Conservation (phyloP, 2,113 vertebrate species). For the Peromyscus californicus region DNA sequence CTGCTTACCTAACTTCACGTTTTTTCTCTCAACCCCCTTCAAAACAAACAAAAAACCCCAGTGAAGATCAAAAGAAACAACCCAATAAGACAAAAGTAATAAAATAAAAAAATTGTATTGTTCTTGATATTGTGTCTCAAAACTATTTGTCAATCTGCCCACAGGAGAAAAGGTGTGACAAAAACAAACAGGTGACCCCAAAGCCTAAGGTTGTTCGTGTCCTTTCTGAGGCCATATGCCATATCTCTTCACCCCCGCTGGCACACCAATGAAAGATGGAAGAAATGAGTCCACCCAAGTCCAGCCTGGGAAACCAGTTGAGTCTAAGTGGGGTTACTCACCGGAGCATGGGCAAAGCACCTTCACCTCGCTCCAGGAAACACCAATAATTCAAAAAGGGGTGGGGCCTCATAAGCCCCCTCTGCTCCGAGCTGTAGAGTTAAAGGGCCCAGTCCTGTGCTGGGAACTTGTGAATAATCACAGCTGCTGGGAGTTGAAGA, state of each 20-base stretch:
- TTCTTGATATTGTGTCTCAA: neutral
- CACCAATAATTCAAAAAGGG: neutral
- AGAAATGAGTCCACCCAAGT: neutral
- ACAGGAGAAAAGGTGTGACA: neutral
- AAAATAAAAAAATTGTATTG: neutral
- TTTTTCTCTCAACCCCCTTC: neutral
- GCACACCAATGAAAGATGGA: no score
- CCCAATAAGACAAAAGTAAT: neutral
- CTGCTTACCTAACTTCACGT: neutral
- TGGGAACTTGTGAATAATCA: neutral
- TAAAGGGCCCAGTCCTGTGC: neutral
- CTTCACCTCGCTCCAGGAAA: neutral
- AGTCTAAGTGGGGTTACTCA: neutral
- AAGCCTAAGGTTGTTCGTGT: neutral
- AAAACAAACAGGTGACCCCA: neutral
- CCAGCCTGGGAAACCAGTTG: neutral
- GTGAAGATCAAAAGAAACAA: neutral
- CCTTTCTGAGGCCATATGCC: neutral
- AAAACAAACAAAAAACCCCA: neutral
- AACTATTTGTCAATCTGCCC: neutral
- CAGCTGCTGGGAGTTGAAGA: neutral
- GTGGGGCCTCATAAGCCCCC: neutral
- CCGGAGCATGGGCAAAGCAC: no score
- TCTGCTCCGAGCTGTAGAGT: accelerated
- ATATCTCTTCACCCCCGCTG: neutral